phyloP scores from a whole-genome alignment of 2,113 vertebrate species.

The Pterocles burchelli region DNA sequence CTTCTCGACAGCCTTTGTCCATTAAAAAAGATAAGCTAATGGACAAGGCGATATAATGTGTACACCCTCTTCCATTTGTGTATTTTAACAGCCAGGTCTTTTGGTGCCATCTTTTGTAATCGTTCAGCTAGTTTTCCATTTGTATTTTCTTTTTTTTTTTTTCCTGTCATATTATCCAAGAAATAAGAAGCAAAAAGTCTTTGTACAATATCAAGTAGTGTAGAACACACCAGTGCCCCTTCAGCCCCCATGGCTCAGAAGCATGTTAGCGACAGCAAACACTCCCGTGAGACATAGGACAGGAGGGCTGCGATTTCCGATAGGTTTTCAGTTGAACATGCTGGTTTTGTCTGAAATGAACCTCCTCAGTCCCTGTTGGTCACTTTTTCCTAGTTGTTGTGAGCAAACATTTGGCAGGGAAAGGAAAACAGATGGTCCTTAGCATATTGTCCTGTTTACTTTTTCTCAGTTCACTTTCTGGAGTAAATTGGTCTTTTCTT shows the following conservation, averaged over 20 bases:
- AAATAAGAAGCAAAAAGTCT: not conserved
- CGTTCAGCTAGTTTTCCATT: not conserved
- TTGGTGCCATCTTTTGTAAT: not conserved
- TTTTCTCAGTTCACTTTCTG: not conserved
- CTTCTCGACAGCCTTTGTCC: not conserved
- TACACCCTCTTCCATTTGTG: not conserved
- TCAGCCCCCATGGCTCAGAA: not conserved
- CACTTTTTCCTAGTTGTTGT: slow-evolving; percentile 5
- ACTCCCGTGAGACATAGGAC: not conserved
- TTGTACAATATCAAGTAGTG: not conserved
- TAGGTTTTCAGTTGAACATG: not conserved
- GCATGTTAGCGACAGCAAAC: not conserved
- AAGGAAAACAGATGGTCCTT: not conserved
- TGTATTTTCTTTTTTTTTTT: not conserved
- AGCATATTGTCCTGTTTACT: not conserved
- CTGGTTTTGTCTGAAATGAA: not conserved
- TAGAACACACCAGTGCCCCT: not conserved
- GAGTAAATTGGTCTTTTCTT: not conserved
- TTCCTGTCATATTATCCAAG: not conserved
- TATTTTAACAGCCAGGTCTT: not conserved
- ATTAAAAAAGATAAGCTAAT: not conserved
- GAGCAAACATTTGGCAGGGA: slow-evolving; percentile 22
- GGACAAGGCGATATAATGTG: not conserved
- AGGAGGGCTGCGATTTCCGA: not conserved
- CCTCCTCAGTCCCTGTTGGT: not conserved